Evolutionary conservation across 2,888 invertebrate species (phyloP), one percentile per base, ranked within the genome.

Genomic region (Lithophane semibrunnea): DNA sequence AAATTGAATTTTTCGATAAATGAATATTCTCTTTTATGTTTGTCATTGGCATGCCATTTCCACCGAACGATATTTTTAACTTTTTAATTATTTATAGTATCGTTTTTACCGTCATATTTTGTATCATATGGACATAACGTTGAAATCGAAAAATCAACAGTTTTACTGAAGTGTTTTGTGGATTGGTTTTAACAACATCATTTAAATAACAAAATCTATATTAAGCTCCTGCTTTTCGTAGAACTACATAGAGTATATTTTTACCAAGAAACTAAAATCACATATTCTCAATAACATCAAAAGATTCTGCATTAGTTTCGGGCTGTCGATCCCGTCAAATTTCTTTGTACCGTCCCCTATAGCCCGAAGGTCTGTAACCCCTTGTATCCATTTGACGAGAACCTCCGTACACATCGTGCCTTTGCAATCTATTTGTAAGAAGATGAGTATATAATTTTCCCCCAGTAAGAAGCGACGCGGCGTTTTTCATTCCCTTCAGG

Each of bases 341-440:
- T 93, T 92, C 92, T 92, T 93, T 93, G 90, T 92, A 86, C 75
- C 88, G 84, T 76, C 89, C 91, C 91, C 88, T 83, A 93, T 93
- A 92, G 94, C 95, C 94, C 75, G 83, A 86, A 90, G 92, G 88
- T 84, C 77, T 76, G 67, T 84, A 87, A 88, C 89, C 92, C 91
- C 91, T 90, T 91, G 90, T 91, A 92, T 92, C 88, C 89, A 90
- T 95, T 95, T 95, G 95, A 95, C 94, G 93, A 94, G 91, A 77
- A 67, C 77, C 83, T 89, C 90, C 79, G 84, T 89, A 88, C 89
- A 92, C 92, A 91, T 92, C 91, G 91, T 89, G 92, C 92, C 93
- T 94, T 94, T 92, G 93, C 93, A 93, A 95, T 95, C 94, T 94
- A 96, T 96, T 96, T 95, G 95, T 95, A 93, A 92, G 90, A 90